Conservation (phyloP, 2,888 invertebrate genomes). For the Chrysina gloriosa region DNA sequence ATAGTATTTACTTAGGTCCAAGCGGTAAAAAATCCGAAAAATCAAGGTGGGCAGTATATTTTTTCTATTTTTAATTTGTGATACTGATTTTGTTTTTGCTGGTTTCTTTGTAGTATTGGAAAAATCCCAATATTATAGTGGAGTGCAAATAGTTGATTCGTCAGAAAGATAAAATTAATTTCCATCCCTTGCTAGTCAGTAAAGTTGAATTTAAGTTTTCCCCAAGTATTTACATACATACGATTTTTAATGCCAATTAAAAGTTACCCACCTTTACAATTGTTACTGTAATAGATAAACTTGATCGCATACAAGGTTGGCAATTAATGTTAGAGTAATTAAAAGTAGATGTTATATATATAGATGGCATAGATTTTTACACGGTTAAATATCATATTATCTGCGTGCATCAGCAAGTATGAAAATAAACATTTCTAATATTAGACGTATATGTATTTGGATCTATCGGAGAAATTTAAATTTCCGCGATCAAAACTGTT, state of each 20-base stretch:
- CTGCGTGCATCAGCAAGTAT: constrained; percentile 14
- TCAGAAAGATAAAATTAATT: no score
- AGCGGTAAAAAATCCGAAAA: background rate
- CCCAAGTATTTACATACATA: background rate
- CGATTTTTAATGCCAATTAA: background rate
- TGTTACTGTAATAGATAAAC: background rate
- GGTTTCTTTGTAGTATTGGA: background rate
- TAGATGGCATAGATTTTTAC: constrained; percentile 23
- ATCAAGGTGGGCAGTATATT: background rate
- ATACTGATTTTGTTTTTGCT: background rate
- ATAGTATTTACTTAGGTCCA: background rate
- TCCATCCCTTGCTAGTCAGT: no score
- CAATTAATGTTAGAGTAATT: constrained; percentile 11
- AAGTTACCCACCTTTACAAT: background rate
- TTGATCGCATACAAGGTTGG: background rate
- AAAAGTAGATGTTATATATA: constrained; percentile 12
- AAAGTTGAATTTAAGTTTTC: no score
- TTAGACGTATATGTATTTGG: constrained; percentile 23
- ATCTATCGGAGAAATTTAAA: constrained; percentile 4
- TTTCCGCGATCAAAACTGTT: background rate
- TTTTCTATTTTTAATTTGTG: background rate
- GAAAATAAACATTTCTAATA: constrained; percentile 34
- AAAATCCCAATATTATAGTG: no score
- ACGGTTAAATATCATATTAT: constrained; percentile 18
- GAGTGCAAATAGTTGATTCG: no score